Conservation (phyloP, 2,113 vertebrate species). For the zebrafish (Danio rerio) region GRCz12tu NC_133198.1:5845501-5846000, state of each 20-base stretch:
- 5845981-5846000: too few species aligned
- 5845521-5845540: not conserved
- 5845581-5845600: not conserved
- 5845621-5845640: not conserved
- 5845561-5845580: not conserved
- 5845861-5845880: too few species aligned
- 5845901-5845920: too few species aligned
- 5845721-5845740: not conserved
- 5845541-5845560: not conserved
- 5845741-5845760: not conserved
- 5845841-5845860: too few species aligned
- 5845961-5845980: too few species aligned
- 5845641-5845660: slow-evolving; percentile 1
- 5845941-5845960: too few species aligned
- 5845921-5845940: too few species aligned
- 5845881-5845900: too few species aligned
- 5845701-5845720: not conserved
- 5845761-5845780: not conserved
- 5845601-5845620: not conserved
- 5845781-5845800: not conserved
- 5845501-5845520: not conserved
- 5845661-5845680: not conserved
- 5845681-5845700: slow-evolving; percentile 6
- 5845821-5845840: too few species aligned
- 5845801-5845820: not conserved